Evolutionary conservation across 2,113 vertebrate genomes (phyloP), one percentile per base, ranked within the genome.

Genomic region (Syrmaticus mikado): DNA sequence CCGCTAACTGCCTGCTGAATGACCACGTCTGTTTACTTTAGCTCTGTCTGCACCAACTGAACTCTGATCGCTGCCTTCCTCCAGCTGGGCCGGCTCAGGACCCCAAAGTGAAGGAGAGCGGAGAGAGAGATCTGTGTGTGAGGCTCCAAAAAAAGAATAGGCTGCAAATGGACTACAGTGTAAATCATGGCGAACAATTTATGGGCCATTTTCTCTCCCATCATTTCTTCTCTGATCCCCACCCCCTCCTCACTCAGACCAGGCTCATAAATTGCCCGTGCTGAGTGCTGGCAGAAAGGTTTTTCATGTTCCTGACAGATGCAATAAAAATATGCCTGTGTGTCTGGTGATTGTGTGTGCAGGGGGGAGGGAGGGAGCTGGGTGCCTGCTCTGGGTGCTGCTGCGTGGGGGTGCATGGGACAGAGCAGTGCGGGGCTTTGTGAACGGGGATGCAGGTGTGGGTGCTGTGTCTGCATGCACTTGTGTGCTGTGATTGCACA

Each of bases 21-120:
- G 99, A 98, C 99, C 99, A 98, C 97, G 98, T 91, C 97, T 99
- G 99, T 99, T 99, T 99, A 99, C 99, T 99, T 99, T 99, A 99
- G 98, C 98, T 99, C 98, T 98, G 98, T 99, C 99, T 99, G 99
- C 99, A 99, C 98, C 98, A 97, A 97, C 98, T 98, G 98, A 98
- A 97, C 98, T 98, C 98, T 96, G 98, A 98, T 98, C 97, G 97
- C 98, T 98, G 98, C 98, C 98, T 99, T 98, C 98, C 98, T 98
- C 98, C 99, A 99, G 99, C 99, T 99, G 99, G 98, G 97, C 98
- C 98, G 98, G 97, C 99, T 99, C 99, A 99, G 98, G 98, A 97
- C 96, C 98, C 95, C 96, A 18, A 78, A 70, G 96, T 3, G 82
- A 79, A 94, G 90, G 95, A 97, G 88, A 89, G 94, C 16, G 20